Evolutionary conservation across 2,888 invertebrate species (phyloP).

Genomic region (Eremobia ochroleuca): DNA sequence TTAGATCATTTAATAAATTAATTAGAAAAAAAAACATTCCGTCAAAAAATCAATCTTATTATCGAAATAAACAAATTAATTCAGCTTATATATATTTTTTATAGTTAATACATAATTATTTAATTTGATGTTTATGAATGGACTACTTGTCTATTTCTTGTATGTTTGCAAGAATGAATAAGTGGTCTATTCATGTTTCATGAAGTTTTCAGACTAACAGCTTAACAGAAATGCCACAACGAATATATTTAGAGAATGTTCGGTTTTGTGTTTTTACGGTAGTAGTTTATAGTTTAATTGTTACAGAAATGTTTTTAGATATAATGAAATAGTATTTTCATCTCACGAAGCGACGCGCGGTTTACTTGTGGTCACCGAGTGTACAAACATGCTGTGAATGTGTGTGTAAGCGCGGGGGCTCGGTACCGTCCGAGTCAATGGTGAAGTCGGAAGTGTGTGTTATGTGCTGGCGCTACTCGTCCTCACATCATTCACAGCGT

Average conservation of each 20-base stretch:
- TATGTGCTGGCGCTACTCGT: background rate
- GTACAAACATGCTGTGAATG: too few relatives aligned
- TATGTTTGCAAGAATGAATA: conserved; percentile 67
- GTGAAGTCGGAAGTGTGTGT: background rate
- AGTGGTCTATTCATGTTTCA: conserved; percentile 66
- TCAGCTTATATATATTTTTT: conserved; percentile 11
- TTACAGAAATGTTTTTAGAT: background rate
- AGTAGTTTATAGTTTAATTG: conserved; percentile 33
- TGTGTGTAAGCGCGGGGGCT: background rate
- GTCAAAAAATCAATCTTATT: conserved; percentile 10
- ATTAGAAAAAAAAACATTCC: conserved; percentile 36
- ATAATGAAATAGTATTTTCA: background rate
- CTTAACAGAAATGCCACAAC: conserved; percentile 24
- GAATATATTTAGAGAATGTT: conserved; percentile 18
- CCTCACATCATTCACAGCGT: background rate
- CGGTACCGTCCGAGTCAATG: background rate
- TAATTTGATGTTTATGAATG: conserved; percentile 48
- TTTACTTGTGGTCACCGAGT: background rate
- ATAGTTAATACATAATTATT: conserved; percentile 20
- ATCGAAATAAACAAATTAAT: conserved; percentile 6
- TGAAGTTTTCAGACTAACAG: conserved; percentile 35
- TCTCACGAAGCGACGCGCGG: background rate
- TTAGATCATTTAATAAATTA: conserved; percentile 23
- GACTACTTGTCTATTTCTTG: conserved; percentile 66
- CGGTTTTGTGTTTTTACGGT: conserved; percentile 11